These are phyloP conservation scores for Thymelicus sylvestris DNA, from an alignment of 2,888 invertebrate genomes.

Conservation along the genomic window DNA sequence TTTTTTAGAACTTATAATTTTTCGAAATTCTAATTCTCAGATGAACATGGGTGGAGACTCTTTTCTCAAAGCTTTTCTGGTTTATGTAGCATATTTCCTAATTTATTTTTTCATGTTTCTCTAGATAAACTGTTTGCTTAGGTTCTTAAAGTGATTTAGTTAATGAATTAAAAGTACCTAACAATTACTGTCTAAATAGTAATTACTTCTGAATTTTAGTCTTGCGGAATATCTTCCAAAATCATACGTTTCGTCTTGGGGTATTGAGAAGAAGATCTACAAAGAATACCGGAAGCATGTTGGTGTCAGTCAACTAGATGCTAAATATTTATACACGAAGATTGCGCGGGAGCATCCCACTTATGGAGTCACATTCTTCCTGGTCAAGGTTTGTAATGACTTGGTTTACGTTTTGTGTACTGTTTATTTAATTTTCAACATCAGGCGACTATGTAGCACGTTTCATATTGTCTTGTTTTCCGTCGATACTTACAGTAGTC, in stretches of 20 bases:
- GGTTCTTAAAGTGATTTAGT: too few species aligned
- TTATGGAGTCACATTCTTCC: constrained; percentile 99
- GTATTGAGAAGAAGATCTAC: constrained; percentile 97
- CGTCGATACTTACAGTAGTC: too few species aligned
- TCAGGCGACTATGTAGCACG: neutral
- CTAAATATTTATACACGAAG: constrained; percentile 99
- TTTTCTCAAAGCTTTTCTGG: too few species aligned
- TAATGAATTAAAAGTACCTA: too few species aligned
- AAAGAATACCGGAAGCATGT: constrained; percentile 92
- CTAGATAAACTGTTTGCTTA: too few species aligned
- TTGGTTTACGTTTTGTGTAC: neutral
- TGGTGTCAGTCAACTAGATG: constrained; percentile 93
- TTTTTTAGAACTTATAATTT: too few species aligned
- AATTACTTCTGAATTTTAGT: constrained; percentile 75
- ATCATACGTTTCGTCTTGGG: constrained; percentile 95
- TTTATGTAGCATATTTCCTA: too few species aligned
- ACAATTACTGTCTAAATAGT: neutral
- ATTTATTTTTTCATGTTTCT: too few species aligned
- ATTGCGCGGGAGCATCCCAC: constrained; percentile 97
- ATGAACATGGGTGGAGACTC: too few species aligned
- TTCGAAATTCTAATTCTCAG: too few species aligned
- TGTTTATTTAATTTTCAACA: constrained; percentile 32
- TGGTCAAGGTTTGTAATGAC: constrained; percentile 90
- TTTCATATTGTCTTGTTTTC: too few species aligned
- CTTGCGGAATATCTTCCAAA: constrained; percentile 97